Evolutionary conservation across 1,140 invertebrate genomes (phyloP).

Genomic region (Dufourea novaeangliae): DNA sequence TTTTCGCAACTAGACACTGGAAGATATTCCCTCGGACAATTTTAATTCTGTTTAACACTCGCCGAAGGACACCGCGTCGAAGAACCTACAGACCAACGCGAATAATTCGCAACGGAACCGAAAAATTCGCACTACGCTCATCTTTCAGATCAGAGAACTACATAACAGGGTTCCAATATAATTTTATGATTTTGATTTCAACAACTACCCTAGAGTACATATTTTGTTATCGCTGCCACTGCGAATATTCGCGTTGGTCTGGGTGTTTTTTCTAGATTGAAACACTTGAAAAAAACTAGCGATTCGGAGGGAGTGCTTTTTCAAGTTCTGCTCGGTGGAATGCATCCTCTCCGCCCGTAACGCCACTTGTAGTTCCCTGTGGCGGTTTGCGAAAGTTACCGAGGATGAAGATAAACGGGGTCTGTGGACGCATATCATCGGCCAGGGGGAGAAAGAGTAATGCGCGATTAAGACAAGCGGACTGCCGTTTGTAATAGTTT

Average conservation of each 20-base stretch:
- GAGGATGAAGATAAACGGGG: constrained; percentile 39
- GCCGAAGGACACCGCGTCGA: no score
- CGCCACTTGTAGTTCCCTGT: not conserved
- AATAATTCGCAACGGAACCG: no score
- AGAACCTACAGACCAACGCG: no score
- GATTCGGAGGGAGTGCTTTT: not conserved
- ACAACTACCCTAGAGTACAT: no score
- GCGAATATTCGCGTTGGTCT: no score
- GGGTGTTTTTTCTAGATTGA: no score
- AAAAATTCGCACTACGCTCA: no score
- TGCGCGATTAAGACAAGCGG: constrained; percentile 66
- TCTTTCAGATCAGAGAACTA: no score
- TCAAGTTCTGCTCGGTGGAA: constrained; percentile 1
- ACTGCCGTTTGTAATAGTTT: constrained; percentile 65
- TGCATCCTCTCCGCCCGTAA: not conserved
- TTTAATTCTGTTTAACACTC: not conserved
- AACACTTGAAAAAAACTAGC: not conserved
- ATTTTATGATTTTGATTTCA: no score
- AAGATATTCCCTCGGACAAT: not conserved
- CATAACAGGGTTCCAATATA: no score
- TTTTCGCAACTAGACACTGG: not conserved
- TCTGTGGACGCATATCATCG: constrained; percentile 11
- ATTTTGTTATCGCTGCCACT: no score
- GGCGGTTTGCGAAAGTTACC: constrained; percentile 45
- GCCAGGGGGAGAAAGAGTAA: constrained; percentile 54